A percentile compares a stretch with the other conserved stretches of the same genome.
Conservation (phyloP, 2,113 vertebrate genomes). For the Anthoscopus minutus region DNA sequence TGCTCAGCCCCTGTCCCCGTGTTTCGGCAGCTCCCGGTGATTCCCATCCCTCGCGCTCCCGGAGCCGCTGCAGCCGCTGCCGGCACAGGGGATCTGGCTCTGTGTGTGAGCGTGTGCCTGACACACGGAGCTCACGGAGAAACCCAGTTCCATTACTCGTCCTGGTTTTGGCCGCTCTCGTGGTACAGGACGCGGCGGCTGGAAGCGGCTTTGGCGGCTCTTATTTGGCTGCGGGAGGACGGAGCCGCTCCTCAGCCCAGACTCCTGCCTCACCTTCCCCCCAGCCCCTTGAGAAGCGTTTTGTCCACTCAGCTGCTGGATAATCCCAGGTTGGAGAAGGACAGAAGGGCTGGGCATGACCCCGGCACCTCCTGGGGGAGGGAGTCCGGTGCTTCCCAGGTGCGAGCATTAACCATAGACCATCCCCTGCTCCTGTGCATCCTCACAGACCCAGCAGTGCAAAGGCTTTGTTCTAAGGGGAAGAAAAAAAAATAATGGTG, state of each 20-base stretch:
- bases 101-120: background rate
- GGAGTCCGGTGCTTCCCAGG: fast-evolving
- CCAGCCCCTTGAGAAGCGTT: background rate
- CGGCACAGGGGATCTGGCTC: background rate
- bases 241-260: background rate
- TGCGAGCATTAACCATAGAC: background rate
- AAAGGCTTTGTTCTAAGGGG: background rate
- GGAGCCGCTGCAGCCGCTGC: background rate
- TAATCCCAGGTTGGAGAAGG: background rate
- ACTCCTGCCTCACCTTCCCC: background rate
- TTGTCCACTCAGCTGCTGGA: background rate
- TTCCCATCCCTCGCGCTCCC: background rate
- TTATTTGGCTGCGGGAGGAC: background rate
- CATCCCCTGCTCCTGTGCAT: background rate
- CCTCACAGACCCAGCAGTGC: background rate
- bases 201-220: background rate
- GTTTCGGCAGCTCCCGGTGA: background rate
- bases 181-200: background rate
- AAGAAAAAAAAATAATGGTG: background rate
- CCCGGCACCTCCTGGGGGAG: too few relatives aligned
- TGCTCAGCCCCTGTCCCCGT: background rate
- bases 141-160: background rate
- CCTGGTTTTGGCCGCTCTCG: background rate
- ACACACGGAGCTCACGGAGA: background rate
- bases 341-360: background rate